phyloP scores from a whole-genome alignment of 2,113 vertebrate genomes.

The Nibea coibor region DNA sequence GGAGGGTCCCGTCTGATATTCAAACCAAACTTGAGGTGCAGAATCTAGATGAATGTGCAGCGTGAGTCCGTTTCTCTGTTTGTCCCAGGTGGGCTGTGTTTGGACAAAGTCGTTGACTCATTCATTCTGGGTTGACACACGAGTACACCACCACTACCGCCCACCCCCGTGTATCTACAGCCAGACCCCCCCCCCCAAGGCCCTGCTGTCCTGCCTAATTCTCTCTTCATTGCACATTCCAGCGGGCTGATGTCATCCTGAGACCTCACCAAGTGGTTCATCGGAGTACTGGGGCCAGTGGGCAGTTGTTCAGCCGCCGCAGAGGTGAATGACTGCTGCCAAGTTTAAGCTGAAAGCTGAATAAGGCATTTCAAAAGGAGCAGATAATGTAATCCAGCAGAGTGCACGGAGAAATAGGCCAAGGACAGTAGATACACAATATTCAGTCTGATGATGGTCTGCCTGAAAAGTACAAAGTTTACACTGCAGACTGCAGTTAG shows the following conservation, averaged over 20 bases:
- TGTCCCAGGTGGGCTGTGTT: slow-evolving; percentile 35
- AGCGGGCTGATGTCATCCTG: slow-evolving; percentile 76
- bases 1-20: neutral
- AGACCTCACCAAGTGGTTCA: slow-evolving; percentile 67
- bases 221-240: slow-evolving; percentile 82
- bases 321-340: slow-evolving; percentile 71
- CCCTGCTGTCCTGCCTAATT: slow-evolving; percentile 60
- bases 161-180: slow-evolving; percentile 9
- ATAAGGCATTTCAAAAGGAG: slow-evolving; percentile 65
- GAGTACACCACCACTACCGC: slow-evolving; percentile 28
- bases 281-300: slow-evolving; percentile 50
- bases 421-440: slow-evolving; percentile 29
- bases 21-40: neutral
- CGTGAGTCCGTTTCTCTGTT: slow-evolving; percentile 13
- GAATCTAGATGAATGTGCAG: slow-evolving; percentile 18
- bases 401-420: slow-evolving; percentile 47
- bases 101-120: slow-evolving; percentile 44
- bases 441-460: slow-evolving; percentile 21
- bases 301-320: slow-evolving; percentile 59
- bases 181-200: slow-evolving; percentile 58
- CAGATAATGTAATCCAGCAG: slow-evolving; percentile 64
- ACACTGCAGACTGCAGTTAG: neutral
- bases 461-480: neutral
- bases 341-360: slow-evolving; percentile 67
- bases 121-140: slow-evolving; percentile 50